Percentiles rank a stretch among this genome's conserved stretches.
phyloP scores from a whole-genome alignment of 2,888 invertebrate genomes.

The Synanthedon tipuliformis region DNA sequence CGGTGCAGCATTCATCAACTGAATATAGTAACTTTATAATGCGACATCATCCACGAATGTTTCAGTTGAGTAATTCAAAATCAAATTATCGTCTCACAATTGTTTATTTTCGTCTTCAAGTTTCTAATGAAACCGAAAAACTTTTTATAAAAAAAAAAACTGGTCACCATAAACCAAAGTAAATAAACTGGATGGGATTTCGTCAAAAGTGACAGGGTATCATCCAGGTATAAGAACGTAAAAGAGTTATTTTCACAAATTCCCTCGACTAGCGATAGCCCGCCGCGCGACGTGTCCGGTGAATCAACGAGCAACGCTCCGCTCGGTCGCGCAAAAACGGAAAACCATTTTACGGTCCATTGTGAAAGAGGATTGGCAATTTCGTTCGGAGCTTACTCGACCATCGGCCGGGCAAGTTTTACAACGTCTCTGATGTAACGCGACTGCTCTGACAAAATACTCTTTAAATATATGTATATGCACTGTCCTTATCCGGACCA shows the following conservation, averaged over 20 bases:
- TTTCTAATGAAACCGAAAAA: neutral
- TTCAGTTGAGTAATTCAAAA: too few species aligned
- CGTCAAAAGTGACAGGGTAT: slow-evolving; percentile 8
- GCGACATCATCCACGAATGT: too few species aligned
- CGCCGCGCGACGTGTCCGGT: slow-evolving; percentile 62
- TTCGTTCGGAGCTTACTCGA: slow-evolving; percentile 63
- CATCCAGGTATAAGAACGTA: slow-evolving; percentile 25
- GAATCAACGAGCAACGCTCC: slow-evolving; percentile 61
- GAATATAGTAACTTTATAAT: too few species aligned
- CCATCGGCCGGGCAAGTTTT: slow-evolving; percentile 61
- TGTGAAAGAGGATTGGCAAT: slow-evolving; percentile 70
- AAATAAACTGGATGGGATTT: neutral
- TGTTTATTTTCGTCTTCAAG: too few species aligned
- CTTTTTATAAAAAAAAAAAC: neutral
- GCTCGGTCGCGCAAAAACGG: slow-evolving; percentile 67
- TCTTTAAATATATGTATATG: slow-evolving; percentile 28
- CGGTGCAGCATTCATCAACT: too few species aligned
- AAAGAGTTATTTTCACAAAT: slow-evolving; percentile 57
- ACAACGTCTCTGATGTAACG: slow-evolving; percentile 59
- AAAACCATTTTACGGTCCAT: slow-evolving; percentile 71
- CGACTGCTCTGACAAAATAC: slow-evolving; percentile 36
- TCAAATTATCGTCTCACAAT: too few species aligned
- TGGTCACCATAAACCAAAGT: neutral
- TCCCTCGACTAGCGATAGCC: slow-evolving; percentile 53
- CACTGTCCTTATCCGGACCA: slow-evolving; percentile 2